Percentiles rank a stretch among this genome's conserved stretches.
Conservation (phyloP, 2,888 invertebrate genomes). For the Zygothrica quintamaculata region DNA sequence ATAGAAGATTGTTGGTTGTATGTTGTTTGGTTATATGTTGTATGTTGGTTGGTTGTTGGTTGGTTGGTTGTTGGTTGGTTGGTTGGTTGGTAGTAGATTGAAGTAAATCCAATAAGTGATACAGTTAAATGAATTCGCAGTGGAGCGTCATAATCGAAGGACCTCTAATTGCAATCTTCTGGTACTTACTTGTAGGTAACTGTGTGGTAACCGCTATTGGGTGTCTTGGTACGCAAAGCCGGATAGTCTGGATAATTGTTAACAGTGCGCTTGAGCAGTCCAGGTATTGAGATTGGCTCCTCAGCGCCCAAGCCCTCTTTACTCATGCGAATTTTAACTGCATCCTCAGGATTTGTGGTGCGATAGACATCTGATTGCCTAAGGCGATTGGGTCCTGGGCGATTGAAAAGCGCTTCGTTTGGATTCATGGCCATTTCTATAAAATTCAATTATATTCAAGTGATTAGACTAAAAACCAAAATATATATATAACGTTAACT, state of each 20-base stretch:
- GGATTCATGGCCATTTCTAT: constrained; percentile 68
- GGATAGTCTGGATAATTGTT: constrained; percentile 88
- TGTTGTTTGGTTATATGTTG: no score
- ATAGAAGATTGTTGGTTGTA: no score
- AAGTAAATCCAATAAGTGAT: constrained; percentile 31
- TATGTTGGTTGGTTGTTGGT: no score
- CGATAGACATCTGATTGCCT: constrained; percentile 86
- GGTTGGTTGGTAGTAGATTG: no score
- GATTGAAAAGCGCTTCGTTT: constrained; percentile 74
- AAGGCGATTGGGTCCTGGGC: constrained; percentile 87
- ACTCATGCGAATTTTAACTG: constrained; percentile 88
- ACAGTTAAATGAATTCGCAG: constrained; percentile 26
- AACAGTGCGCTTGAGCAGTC: constrained; percentile 88
- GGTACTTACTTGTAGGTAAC: constrained; percentile 89
- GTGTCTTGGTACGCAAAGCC: constrained; percentile 88
- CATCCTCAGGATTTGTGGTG: constrained; percentile 86
- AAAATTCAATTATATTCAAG: constrained; percentile 34
- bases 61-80: background rate
- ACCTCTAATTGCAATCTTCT: constrained; percentile 23
- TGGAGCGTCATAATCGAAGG: no score
- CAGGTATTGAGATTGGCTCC: constrained; percentile 91
- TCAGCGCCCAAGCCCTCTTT: constrained; percentile 86
- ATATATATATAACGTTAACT: background rate
- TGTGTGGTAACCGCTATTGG: constrained; percentile 86
- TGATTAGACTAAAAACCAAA: constrained; percentile 15